Evolutionary conservation across 2,113 vertebrate species (phyloP), one percentile per base, ranked within the genome.

Genomic region (Eptesicus fuscus): DNA sequence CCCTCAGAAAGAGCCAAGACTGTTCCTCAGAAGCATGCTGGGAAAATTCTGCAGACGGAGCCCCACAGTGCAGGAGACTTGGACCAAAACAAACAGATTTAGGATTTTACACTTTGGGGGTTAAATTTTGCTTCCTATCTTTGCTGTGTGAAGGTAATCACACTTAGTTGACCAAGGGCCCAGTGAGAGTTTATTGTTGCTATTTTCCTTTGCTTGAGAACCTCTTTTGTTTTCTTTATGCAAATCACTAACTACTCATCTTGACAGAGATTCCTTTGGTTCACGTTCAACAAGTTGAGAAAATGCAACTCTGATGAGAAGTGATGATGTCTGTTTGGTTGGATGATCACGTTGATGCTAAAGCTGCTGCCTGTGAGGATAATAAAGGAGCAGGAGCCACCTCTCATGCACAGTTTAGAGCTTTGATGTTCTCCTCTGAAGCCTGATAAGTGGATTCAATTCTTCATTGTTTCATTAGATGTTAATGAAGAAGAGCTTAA

Each of bases 341-440:
- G 13, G 4, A 30, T 22, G 30, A n/a, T 49, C 44, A 23, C 42
- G 0, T 1, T 3, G 25, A 30, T 42, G 13, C 44, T 4, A 0
- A 28, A 12, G 47, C 30, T 1, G 14, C 12, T 5, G 37, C 20
- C 37, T 2, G 7, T 25, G 18, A 16, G 1, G 1, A 1, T 1
- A 3, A 51, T 6, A n/a, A 1, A 10, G 10, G 9, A 0, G 1
- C 35, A 9, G 5, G 2, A 4, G 1, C 10, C 6, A 35, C 17
- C 47, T 20, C 12, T 10, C 79, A 12, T 0, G 0, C 1, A 67
- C 3, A 2, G 6, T 2, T 16, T 4, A 3, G 56, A 30, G 23
- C 7, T 47, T 25, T 5, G 0, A 0, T 1, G 5, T n/a, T 25
- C 14, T 37, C 4, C 28, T n/a, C 49, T 5, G 6, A 47, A 28